phyloP scores from a whole-genome alignment of 2,797 vertebrate genomes.

The Coregonus sp. region DNA sequence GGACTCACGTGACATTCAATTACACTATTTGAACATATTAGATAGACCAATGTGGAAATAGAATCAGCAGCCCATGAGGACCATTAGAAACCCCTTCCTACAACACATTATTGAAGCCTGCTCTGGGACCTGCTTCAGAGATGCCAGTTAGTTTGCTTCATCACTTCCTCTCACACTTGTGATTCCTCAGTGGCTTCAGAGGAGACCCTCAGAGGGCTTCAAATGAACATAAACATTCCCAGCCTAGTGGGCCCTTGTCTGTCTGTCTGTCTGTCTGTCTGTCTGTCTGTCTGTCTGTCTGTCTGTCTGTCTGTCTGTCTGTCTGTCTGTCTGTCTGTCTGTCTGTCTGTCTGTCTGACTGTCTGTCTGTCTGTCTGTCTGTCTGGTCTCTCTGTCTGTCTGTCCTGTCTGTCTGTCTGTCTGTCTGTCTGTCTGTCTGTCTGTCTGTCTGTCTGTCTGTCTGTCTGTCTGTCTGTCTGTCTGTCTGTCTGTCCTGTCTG shows the following conservation, averaged over 20 bases:
- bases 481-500: conserved; percentile 29
- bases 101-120: too few species aligned
- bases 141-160: neutral
- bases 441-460: conserved; percentile 33
- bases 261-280: neutral
- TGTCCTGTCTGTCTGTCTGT: conserved; percentile 9
- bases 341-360: neutral
- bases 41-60: neutral
- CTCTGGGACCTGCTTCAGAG: neutral
- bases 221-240: neutral
- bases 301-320: conserved; percentile 20
- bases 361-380: neutral
- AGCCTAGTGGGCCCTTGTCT: neutral
- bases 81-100: too few species aligned
- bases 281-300: conserved; percentile 12
- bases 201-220: neutral
- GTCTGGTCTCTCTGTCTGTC: conserved; percentile 10
- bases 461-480: neutral
- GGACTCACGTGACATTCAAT: neutral
- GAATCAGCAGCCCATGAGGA: neutral
- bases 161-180: neutral
- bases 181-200: neutral
- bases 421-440: conserved; percentile 19
- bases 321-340: conserved; percentile 30
- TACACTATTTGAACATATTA: neutral